These are phyloP conservation scores for Amblyopsis rosae DNA, from an alignment of 2,113 vertebrate genomes.

Conservation along the genomic window DNA sequence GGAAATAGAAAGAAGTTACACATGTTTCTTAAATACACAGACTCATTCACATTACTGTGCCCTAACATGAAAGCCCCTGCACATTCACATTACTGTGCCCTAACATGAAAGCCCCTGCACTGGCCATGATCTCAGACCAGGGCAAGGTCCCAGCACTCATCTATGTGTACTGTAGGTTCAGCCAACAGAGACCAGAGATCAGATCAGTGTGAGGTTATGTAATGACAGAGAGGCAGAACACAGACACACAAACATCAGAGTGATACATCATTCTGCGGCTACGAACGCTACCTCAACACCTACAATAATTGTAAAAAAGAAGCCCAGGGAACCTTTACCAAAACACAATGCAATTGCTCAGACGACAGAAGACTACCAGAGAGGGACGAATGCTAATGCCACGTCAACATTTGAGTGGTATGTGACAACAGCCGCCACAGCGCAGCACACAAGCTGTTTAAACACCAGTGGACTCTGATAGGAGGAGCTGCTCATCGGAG, in stretches of 20 bases:
- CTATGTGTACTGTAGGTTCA: constrained; percentile 12
- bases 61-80: no score
- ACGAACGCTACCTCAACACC: constrained; percentile 7
- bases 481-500: constrained; percentile 33
- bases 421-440: constrained; percentile 14
- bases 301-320: neutral
- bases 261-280: constrained; percentile 18
- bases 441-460: constrained; percentile 36
- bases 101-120: neutral
- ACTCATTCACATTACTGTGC: no score
- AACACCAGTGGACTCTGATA: constrained; percentile 35
- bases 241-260: constrained; percentile 19
- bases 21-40: no score
- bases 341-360: constrained; percentile 9
- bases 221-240: constrained; percentile 34
- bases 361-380: neutral
- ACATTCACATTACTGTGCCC: no score
- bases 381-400: constrained; percentile 19
- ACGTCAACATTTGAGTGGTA: neutral
- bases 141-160: constrained; percentile 5
- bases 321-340: neutral
- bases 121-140: neutral
- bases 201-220: constrained; percentile 8
- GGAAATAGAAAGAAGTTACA: no score
- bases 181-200: neutral